Percentiles rank a stretch among this genome's conserved stretches.
Conservation (phyloP, 2,797 vertebrate genomes). For the Gadopsis bispinosus region DNA sequence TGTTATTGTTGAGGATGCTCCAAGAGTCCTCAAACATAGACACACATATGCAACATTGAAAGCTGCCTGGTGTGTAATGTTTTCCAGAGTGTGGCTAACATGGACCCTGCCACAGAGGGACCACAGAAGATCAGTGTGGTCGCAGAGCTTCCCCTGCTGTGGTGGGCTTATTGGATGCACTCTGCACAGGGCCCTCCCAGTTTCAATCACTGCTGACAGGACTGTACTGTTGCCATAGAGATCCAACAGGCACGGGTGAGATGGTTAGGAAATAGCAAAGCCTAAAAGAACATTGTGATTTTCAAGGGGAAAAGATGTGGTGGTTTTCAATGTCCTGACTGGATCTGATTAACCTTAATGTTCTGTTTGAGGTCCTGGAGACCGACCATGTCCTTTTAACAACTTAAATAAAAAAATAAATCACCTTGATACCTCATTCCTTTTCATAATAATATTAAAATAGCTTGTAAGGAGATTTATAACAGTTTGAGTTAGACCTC, state of each 20-base stretch:
- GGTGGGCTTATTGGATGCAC: constrained; percentile 70
- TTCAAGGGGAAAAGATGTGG: constrained; percentile 16
- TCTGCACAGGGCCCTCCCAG: constrained; percentile 55
- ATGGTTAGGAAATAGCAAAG: constrained; percentile 50
- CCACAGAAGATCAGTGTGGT: constrained; percentile 80
- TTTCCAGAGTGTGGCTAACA: constrained; percentile 80
- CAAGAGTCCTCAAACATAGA: constrained; percentile 64
- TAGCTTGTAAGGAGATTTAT: neutral
- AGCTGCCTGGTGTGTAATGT: constrained; percentile 73
- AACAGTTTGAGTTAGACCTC: neutral
- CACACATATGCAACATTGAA: constrained; percentile 65
- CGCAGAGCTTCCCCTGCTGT: constrained; percentile 73
- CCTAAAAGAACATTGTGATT: constrained; percentile 49
- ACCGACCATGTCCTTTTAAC: neutral
- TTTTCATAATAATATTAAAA: neutral
- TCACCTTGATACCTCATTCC: neutral
- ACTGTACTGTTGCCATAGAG: constrained; percentile 64
- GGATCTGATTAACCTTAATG: neutral
- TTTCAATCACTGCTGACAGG: constrained; percentile 67
- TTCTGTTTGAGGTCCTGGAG: neutral
- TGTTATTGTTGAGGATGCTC: constrained; percentile 76
- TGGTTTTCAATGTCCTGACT: constrained; percentile 5
- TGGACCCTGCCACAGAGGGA: constrained; percentile 67
- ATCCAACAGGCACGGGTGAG: constrained; percentile 52
- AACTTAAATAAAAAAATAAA: neutral